Conservation (phyloP, 2,888 invertebrate genomes). For the Congeria kusceri region DNA sequence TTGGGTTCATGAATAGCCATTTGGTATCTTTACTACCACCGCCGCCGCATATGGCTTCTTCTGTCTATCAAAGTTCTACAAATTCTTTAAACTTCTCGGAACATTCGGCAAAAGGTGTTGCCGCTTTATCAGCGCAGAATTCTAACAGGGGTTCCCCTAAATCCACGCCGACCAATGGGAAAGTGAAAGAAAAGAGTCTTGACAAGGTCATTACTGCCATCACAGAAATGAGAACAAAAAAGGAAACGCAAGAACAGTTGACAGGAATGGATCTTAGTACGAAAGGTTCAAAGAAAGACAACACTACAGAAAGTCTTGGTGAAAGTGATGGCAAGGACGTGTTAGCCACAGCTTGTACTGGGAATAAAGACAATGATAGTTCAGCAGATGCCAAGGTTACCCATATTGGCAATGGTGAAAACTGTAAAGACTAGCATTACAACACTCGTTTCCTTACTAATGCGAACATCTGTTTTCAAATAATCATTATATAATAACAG, state of each 20-base stretch:
- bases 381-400: not conserved
- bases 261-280: conserved; percentile 62
- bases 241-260: conserved; percentile 57
- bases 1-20: conserved; percentile 53
- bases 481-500: not conserved
- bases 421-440: not conserved
- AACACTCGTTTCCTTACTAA: too few species aligned
- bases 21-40: conserved; percentile 50
- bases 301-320: not conserved
- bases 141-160: conserved; percentile 22
- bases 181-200: conserved; percentile 59
- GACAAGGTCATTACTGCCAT: conserved; percentile 60
- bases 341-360: too few species aligned
- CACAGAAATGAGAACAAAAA: conserved; percentile 56
- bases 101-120: not conserved
- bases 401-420: conserved; percentile 2
- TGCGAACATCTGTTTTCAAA: not conserved
- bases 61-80: conserved; percentile 44
- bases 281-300: conserved; percentile 35
- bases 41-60: conserved; percentile 33
- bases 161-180: conserved; percentile 17
- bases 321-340: not conserved
- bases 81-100: conserved; percentile 37
- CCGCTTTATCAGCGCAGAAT: not conserved
- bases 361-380: too few species aligned